phyloP scores from a whole-genome alignment of 2,113 vertebrate genomes.

The Neoarius graeffei region DNA sequence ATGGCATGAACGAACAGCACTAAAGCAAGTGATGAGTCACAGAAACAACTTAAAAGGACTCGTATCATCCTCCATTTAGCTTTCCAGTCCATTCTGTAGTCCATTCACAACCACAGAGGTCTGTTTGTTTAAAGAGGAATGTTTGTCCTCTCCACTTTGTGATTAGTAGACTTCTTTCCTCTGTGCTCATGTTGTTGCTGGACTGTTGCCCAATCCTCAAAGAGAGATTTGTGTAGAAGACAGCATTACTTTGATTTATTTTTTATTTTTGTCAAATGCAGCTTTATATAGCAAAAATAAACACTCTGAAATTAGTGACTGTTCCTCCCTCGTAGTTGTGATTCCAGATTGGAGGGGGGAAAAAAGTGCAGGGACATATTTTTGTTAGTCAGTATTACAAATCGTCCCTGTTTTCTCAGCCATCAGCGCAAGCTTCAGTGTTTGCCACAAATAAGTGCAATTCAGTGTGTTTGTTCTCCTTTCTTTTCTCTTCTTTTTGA shows the following conservation, averaged over 20 bases:
- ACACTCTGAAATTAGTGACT: slow-evolving; percentile 17
- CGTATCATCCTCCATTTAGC: background rate
- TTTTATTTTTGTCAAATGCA: slow-evolving; percentile 13
- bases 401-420: background rate
- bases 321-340: slow-evolving; percentile 10
- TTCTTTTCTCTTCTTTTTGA: background rate
- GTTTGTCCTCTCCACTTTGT: slow-evolving; percentile 51
- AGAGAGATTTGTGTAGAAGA: slow-evolving; percentile 45
- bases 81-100: slow-evolving; percentile 5
- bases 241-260: slow-evolving; percentile 40
- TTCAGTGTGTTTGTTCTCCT: background rate
- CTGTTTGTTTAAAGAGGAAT: slow-evolving; percentile 53
- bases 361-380: background rate
- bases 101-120: slow-evolving; percentile 23
- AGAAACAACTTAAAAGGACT: background rate
- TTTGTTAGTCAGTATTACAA: slow-evolving; percentile 2
- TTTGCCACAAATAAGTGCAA: background rate
- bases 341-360: slow-evolving; percentile 5
- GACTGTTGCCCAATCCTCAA: slow-evolving; percentile 38
- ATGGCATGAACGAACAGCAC: background rate
- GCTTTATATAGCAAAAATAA: slow-evolving; percentile 47
- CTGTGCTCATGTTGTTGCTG: slow-evolving; percentile 48
- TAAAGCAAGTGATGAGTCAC: background rate
- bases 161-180: slow-evolving; percentile 51
- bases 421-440: background rate